Base-by-base conservation (phyloP, 2,113 vertebrate genomes). In the Herpetotheres cachinnans region DNA sequence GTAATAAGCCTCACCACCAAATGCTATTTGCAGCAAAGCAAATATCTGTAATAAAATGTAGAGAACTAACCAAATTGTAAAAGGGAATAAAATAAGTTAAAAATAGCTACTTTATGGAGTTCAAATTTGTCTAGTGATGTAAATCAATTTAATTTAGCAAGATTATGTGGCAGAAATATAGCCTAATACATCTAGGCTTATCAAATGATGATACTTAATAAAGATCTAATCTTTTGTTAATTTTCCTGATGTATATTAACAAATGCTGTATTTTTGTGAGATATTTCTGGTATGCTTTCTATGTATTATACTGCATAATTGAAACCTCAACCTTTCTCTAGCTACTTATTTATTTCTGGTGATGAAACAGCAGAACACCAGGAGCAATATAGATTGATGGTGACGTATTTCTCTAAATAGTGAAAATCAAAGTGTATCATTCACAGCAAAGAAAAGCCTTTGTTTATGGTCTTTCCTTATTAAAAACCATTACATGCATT, bases 131-230 rank as follows among this genome's bases (percentile, higher is more conserved):
- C 49, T 86, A 63, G 52, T 85, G 52, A 93, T 91, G 52, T 82
- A 94, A 94, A 93, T 94, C 55, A 93, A 96, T 94, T 91, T 63
- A 70, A 94, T 82, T 78, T 86, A 79, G 50, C 74, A 62, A 83
- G 66, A 81, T 89, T 94, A 94, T 66, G 29, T 82, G 36, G 56
- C 65, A 93, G 91, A 86, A 89, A 84, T 84, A 81, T 17, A 82
- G 29, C 34, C 72, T 81, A 67, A 89, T 91, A 94, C 42, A 34
- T 70, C 63, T 52, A 66, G 46, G 59, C 34, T 87, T 89, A 92
- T 29, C 30, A 92, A 79, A 50, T 78, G 46, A 52, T 74, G n/a
- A 74, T 78, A 81, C 47, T 86, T 86, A 67, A 13, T 16, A 38
- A 84, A 89, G 52, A 62, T 9, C 20, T 95, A 91, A 91, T 85